Base-by-base conservation (phyloP, 2,113 vertebrate genomes). In the Chamaea fasciata region DNA sequence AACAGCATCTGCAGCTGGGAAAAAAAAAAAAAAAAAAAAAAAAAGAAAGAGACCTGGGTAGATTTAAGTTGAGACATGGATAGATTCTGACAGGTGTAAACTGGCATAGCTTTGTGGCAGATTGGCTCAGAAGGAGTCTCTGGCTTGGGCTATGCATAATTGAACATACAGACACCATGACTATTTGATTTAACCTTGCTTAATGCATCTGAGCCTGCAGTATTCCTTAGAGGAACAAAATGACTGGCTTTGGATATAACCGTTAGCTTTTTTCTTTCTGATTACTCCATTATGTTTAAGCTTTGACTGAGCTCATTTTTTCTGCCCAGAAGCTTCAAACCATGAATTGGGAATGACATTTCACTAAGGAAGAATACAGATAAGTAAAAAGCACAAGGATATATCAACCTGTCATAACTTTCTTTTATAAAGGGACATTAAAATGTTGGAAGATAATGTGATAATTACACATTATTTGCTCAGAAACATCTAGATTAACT, bases 101-200 rank as follows among this genome's bases (percentile, higher is more conserved):
- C 41, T 76, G 70, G 37, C 27, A 69, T 50, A 65, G 47, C 24
- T 82, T 56, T 75, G 26, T 62, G 35, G 64, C 86, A 62, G 37
- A 46, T 8, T 91, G 77, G 15, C 65, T 92, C 74, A 91, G 47
- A 90, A 78, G 46, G 52, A 84, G n/a, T 59, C 57, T 87, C 65
- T 82, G 77, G 49, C 49, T 94, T 9, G 1, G 44, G 18, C 62
- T 89, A 85, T 89, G 53, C 57, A 83, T 95, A 95, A 96, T 52
- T 95, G 81, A 95, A 91, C 33, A 69, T 24, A 24, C 53, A 95
- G 92, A 87, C 81, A 95, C 85, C 47, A 64, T 33, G 81, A 84
- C 83, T 87, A 68, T 79, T 94, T 68, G 81, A 95, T 94, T 95
- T 91, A 96, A 84, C 81, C 33, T 95, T 89, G 57, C 74, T 96